Conservation (phyloP, 2,888 invertebrate genomes). For the Ernsta delagoae region DNA sequence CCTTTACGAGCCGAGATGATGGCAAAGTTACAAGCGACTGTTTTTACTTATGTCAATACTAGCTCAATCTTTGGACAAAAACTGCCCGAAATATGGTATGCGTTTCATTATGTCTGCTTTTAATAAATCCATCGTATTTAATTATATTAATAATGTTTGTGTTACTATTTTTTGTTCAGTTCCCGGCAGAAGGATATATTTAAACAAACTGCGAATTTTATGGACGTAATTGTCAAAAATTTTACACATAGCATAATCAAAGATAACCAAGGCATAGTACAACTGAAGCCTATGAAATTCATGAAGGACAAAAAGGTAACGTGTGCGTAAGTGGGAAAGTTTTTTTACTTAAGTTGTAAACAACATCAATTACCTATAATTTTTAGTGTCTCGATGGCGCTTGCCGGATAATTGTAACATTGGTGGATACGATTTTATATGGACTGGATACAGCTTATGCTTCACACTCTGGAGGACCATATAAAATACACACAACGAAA, state of each 20-base stretch:
- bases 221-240: constrained; percentile 45
- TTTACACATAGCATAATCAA: constrained; percentile 50
- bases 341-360: not conserved
- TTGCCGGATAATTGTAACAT: not conserved
- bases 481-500: constrained; percentile 41
- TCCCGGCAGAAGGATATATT: constrained; percentile 52
- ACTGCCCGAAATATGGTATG: too few relatives aligned
- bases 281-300: constrained; percentile 47
- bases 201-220: constrained; percentile 43
- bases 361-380: not conserved
- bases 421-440: constrained; percentile 49
- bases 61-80: constrained; percentile 51
- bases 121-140: too few relatives aligned
- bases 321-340: too few relatives aligned
- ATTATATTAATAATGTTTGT: too few relatives aligned
- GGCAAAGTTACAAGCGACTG: constrained; percentile 57
- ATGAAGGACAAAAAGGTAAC: constrained; percentile 52
- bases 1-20: constrained; percentile 55
- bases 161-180: too few relatives aligned
- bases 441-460: constrained; percentile 66
- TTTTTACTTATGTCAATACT: constrained; percentile 59
- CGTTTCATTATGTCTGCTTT: too few relatives aligned
- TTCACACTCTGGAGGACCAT: constrained; percentile 62
- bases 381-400: constrained; percentile 5
- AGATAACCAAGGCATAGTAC: constrained; percentile 45